Evolutionary conservation across 2,113 vertebrate genomes (phyloP), one percentile per base, ranked within the genome.

Genomic region (Hemiprocne comata): DNA sequence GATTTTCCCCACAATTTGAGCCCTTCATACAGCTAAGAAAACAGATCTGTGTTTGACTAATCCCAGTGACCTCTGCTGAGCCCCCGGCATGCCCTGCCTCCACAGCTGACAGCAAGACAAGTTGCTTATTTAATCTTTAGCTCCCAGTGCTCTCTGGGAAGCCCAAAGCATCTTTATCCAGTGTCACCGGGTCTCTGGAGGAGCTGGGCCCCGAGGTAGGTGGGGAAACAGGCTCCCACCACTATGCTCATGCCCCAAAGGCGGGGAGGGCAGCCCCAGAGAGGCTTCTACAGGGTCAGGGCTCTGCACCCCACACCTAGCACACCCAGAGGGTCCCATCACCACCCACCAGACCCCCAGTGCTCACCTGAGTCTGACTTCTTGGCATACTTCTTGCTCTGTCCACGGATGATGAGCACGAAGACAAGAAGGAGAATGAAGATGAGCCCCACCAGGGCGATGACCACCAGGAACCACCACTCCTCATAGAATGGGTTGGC

Each of bases 391-490:
- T 99, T 99, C 98, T 99, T 99, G 98, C 99, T 99, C 97, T 99
- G 99, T 34, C 99, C 99, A 2, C 99, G 98, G 96, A 99, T 99
- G 92, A 99, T 99, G 96, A 99, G 99, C 96, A 99, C 99, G 2
- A 99, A 99, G 85, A 99, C 98, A 21, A 99, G 98, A 12, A 99
- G 98, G 71, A 99, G 98, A 97, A 99, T 99, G 97, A 99, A 99
- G 98, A 99, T 99, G 97, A 99, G 99, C 64, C 99, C 99, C 8
- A 99, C 99, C 33, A 99, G 96, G 61, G 99, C 99, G 9, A 99
- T 98, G 95, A 99, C 99, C 44, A 99, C 99, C 97, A 99, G 96
- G 98, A 99, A 99, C 99, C 99, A 99, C 99, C 99, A 99, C 97
- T 99, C 99, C 97, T 99, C 99, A 0, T 99, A 99, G 97, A 99